Base-by-base conservation (phyloP, 1,140 invertebrate species). In the Bombus balteatus region DNA sequence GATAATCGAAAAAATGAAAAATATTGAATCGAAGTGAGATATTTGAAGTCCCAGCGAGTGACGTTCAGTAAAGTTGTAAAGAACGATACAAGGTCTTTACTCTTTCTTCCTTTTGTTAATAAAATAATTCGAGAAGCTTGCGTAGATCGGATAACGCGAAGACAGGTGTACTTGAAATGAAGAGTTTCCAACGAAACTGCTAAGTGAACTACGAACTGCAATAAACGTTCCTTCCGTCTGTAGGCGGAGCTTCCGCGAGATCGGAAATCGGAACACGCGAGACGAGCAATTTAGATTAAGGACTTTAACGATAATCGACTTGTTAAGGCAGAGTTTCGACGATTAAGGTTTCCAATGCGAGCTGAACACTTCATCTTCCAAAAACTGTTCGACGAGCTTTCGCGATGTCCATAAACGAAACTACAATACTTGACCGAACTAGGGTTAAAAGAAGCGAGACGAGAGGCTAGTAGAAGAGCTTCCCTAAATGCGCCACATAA, bases 211-310 rank as follows among this genome's bases (percentile, higher is more conserved):
- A 13, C 25, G 37, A 71, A 43, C 1, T 37, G n/a, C 6, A 32
- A 73, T 41, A 73, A 73, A 43, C 71, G 71, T 43, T 41, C 18
- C 71, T 5, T 18, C 37, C 12, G 10, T 12, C 22, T n/a, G 6
- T 72, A 28, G 13, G 39, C 32, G 39, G 25, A 41, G n/a, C n/a
- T 47, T 47, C 6, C 2, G 72, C n/a, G 72, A 41, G 15, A 47
- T 47, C 10, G n/a, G 18, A 53, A 74, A n/a, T n/a, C 41, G 10
- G n/a, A 13, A 74, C 41, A 41, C 41, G 39, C 39, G 71, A 73
- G 28, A 37, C 39, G 39, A 73, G 41, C 43, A 53, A 74, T 47
- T 74, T 74, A 74, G 73, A 74, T 74, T 74, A 74, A 47, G 72
- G 10, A 73, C 6, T 18, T 41, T 73, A 41, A 62, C 25, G 28